Percentiles rank a stretch among this genome's conserved stretches.
Conservation (phyloP, 2,888 invertebrate species). For the Stenodera caucasica region DNA sequence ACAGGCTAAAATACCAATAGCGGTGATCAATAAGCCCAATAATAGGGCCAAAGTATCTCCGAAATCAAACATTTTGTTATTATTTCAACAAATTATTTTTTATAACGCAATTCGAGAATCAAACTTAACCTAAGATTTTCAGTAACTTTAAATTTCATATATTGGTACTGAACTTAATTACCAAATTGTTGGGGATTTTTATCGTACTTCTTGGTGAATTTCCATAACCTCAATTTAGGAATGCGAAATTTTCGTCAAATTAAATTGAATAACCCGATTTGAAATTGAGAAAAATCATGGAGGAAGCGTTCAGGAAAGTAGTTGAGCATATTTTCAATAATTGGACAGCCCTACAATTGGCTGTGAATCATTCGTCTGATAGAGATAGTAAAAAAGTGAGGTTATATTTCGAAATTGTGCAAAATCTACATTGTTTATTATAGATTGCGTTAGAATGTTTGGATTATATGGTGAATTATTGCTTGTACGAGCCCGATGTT, state of each 20-base stretch:
- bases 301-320: conserved; percentile 61
- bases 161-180: too few species aligned
- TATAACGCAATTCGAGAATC: neutral
- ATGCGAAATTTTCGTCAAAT: neutral
- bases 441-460: conserved; percentile 68
- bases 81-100: neutral
- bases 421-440: conserved; percentile 27
- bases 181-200: too few species aligned
- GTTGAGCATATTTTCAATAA: conserved; percentile 70
- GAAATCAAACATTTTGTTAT: conserved; percentile 60
- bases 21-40: conserved; percentile 63
- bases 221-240: neutral
- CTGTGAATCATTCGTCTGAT: conserved; percentile 75
- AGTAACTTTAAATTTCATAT: neutral
- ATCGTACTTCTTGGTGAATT: too few species aligned
- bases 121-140: neutral
- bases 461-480: conserved; percentile 66
- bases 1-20: conserved; percentile 67
- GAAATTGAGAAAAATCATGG: conserved; percentile 30
- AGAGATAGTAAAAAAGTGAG: conserved; percentile 68
- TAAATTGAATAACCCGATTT: too few species aligned
- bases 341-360: conserved; percentile 71
- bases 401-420: neutral
- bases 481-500: conserved; percentile 61
- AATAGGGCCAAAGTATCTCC: conserved; percentile 69